Percentiles rank a stretch among this genome's conserved stretches.
These are phyloP conservation scores for Gonatopus flavifemur DNA, from an alignment of 1,140 invertebrate species.

Conservation along the genomic window DNA sequence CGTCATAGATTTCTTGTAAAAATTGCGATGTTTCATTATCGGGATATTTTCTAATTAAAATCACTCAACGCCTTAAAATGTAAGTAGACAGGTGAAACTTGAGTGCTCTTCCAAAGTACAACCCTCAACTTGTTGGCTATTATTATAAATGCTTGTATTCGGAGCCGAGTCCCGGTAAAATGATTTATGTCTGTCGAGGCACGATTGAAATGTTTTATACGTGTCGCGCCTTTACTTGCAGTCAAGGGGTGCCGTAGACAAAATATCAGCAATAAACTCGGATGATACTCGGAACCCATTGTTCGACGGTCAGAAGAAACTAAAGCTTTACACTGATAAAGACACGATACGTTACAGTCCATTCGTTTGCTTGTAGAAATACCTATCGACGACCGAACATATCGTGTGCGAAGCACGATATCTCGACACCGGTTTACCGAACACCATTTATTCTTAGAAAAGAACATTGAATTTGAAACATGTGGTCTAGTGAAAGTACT, in stretches of 20 bases:
- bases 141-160: neutral
- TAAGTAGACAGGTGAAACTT: no score
- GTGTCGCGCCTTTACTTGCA: no score
- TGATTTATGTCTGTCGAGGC: slow-evolving; percentile 33
- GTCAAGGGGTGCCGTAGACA: slow-evolving; percentile 37
- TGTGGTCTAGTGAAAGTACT: slow-evolving; percentile 3
- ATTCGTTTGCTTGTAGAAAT: neutral
- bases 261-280: slow-evolving; percentile 39
- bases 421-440: neutral
- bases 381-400: neutral
- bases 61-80: no score
- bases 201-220: slow-evolving; percentile 24
- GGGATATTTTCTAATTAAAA: no score
- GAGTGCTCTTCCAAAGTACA: no score
- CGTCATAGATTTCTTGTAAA: no score
- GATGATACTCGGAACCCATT: slow-evolving; percentile 39
- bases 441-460: slow-evolving; percentile 14
- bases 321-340: slow-evolving; percentile 17
- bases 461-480: neutral
- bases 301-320: slow-evolving; percentile 19
- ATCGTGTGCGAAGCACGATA: neutral
- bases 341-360: neutral
- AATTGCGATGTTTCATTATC: no score
- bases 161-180: neutral
- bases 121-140: neutral